These are phyloP conservation scores for Neotragus moschatus DNA, from an alignment of 2,113 vertebrate genomes.

Conservation along the genomic window DNA sequence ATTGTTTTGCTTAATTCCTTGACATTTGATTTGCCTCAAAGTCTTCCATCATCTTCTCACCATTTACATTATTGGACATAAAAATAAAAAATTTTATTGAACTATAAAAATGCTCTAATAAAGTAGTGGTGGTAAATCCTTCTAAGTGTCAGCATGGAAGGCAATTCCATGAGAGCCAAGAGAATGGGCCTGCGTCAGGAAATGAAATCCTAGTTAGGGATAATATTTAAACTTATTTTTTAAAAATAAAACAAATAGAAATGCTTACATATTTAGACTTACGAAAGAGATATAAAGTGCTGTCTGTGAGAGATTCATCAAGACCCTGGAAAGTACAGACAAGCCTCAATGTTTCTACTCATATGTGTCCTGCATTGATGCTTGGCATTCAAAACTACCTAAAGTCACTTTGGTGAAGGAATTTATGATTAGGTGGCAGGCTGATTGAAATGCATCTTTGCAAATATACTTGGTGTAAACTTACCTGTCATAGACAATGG, in stretches of 20 bases:
- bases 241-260: not conserved
- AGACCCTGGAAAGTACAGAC: not conserved
- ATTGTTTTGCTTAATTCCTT: conserved; percentile 54
- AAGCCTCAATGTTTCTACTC: conserved; percentile 66
- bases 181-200: not conserved
- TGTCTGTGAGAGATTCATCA: not conserved
- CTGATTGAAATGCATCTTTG: conserved; percentile 79
- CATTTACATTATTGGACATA: conserved; percentile 65
- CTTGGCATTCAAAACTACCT: conserved; percentile 80
- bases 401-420: conserved; percentile 71
- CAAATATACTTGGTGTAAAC: conserved; percentile 77
- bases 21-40: conserved; percentile 40
- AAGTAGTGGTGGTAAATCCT: conserved; percentile 62
- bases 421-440: conserved; percentile 74
- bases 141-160: not conserved
- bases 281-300: not conserved
- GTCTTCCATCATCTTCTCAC: conserved; percentile 45
- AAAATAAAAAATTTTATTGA: conserved; percentile 63
- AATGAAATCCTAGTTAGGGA: not conserved
- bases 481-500: conserved; percentile 72
- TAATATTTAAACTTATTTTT: not conserved
- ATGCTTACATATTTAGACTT: not conserved
- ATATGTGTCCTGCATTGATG: conserved; percentile 17
- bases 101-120: conserved; percentile 67
- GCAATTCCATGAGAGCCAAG: not conserved